These are phyloP conservation scores for Cinclus cinclus DNA, from an alignment of 2,113 vertebrate species.

Conservation along the genomic window DNA sequence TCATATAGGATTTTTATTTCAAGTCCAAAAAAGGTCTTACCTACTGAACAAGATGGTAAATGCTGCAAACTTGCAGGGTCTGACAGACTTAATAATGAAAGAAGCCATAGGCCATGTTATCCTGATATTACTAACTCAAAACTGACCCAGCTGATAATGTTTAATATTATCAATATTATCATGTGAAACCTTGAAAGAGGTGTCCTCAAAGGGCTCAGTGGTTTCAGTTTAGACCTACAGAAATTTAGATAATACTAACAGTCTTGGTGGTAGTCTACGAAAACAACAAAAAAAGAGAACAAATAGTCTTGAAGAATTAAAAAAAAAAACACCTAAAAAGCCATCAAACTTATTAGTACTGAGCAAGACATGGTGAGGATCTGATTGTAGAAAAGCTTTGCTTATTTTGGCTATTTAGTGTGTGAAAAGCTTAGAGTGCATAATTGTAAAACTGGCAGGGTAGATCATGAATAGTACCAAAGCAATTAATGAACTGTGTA, in stretches of 20 bases:
- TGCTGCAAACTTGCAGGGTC: background rate
- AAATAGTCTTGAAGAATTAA: background rate
- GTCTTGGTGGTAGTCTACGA: background rate
- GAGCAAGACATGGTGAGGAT: background rate
- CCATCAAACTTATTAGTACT: background rate
- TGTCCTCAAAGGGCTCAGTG: background rate
- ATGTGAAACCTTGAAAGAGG: background rate
- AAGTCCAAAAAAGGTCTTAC: background rate
- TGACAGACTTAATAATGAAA: background rate
- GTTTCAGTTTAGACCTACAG: background rate
- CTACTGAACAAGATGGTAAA: background rate
- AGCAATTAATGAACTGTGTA: constrained; percentile 9
- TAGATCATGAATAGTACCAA: constrained; percentile 2
- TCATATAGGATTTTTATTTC: background rate
- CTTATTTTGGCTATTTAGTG: background rate
- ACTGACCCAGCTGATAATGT: background rate
- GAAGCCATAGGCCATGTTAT: background rate
- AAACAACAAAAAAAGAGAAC: background rate
- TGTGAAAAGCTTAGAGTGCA: background rate
- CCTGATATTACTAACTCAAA: background rate
- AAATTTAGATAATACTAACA: background rate
- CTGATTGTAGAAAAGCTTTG: background rate
- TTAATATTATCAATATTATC: background rate
- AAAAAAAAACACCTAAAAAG: background rate
- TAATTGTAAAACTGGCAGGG: background rate